A percentile compares a stretch with the other conserved stretches of the same genome.
These are phyloP conservation scores for Vesta saturnalis DNA, from an alignment of 2,888 invertebrate genomes.

Conservation along the genomic window DNA sequence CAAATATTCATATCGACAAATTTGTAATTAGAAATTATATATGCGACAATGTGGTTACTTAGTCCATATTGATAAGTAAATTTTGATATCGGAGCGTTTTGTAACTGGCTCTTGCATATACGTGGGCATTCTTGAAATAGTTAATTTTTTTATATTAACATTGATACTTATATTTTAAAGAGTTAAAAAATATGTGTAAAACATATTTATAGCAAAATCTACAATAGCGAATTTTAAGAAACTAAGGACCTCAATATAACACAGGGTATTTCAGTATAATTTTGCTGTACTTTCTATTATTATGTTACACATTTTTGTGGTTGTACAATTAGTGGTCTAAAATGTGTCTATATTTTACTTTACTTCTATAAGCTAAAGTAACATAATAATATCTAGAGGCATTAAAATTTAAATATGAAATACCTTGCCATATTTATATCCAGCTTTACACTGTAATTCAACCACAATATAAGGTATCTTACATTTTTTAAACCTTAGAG, in stretches of 20 bases:
- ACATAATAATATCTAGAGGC: slow-evolving; percentile 12
- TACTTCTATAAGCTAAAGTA: background rate
- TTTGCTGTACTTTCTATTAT: slow-evolving; percentile 3
- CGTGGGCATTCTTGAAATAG: background rate
- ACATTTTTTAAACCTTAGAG: slow-evolving; percentile 31
- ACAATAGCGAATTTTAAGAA: slow-evolving; percentile 13
- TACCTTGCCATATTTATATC: slow-evolving; percentile 20
- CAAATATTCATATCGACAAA: slow-evolving; percentile 28
- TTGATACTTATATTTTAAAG: background rate
- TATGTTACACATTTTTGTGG: slow-evolving; percentile 4
- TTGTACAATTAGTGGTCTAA: background rate
- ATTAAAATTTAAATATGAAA: slow-evolving; percentile 16
- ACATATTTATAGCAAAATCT: background rate
- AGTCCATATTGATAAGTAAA: slow-evolving; percentile 1
- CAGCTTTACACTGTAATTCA: slow-evolving; percentile 15
- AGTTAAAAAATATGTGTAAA: too few relatives aligned
- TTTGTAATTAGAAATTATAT: slow-evolving; percentile 11
- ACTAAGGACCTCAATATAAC: slow-evolving; percentile 31
- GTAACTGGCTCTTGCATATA: background rate
- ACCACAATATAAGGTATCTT: slow-evolving; percentile 26
- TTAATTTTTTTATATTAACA: background rate
- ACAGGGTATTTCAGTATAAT: slow-evolving; percentile 26
- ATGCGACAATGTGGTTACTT: background rate
- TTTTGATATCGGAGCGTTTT: slow-evolving; percentile 12
- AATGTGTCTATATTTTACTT: background rate